Percentiles rank a stretch among this genome's conserved stretches.
Conservation (phyloP, 2,888 invertebrate species). For the Drosophila hamatofila region DNA sequence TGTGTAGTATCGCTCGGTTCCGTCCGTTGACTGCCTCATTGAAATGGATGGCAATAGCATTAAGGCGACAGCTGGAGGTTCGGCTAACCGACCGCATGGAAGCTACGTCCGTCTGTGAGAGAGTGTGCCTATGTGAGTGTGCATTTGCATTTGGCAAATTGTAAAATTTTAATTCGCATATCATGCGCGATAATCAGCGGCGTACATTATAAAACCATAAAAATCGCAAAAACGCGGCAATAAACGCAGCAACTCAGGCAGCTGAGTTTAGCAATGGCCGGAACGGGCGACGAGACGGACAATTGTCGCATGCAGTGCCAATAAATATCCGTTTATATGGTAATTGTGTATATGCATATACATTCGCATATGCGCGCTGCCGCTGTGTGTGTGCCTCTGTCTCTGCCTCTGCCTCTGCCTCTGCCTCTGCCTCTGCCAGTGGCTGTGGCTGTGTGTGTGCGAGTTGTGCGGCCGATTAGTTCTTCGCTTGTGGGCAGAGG, state of each 20-base stretch:
- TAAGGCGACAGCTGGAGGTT: slow-evolving; percentile 30
- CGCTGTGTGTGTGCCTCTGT: background rate
- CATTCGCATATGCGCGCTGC: background rate
- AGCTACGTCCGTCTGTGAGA: background rate
- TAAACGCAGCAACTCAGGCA: slow-evolving; percentile 53
- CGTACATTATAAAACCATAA: slow-evolving; percentile 82
- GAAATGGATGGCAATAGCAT: slow-evolving; percentile 59
- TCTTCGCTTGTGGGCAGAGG: slow-evolving; percentile 17
- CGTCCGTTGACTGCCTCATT: slow-evolving; percentile 54
- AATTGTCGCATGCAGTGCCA: slow-evolving; percentile 78
- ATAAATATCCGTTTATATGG: slow-evolving; percentile 79
- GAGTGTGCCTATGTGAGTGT: slow-evolving; percentile 12
- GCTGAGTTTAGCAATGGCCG: slow-evolving; percentile 1
- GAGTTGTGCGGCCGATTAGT: slow-evolving; percentile 37
- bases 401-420: too few species aligned
- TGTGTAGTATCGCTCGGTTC: slow-evolving; percentile 50
- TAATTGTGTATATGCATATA: slow-evolving; percentile 58
- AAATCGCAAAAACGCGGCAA: slow-evolving; percentile 75
- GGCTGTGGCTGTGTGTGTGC: background rate
- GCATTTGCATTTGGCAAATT: slow-evolving; percentile 78
- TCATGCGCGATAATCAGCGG: slow-evolving; percentile 80
- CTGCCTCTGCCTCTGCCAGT: too few species aligned
- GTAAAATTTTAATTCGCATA: slow-evolving; percentile 80
- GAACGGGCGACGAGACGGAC: slow-evolving; percentile 32
- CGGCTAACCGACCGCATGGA: slow-evolving; percentile 24